Conservation (phyloP, 2,113 vertebrate genomes). For the Lamprotornis superbus region DNA sequence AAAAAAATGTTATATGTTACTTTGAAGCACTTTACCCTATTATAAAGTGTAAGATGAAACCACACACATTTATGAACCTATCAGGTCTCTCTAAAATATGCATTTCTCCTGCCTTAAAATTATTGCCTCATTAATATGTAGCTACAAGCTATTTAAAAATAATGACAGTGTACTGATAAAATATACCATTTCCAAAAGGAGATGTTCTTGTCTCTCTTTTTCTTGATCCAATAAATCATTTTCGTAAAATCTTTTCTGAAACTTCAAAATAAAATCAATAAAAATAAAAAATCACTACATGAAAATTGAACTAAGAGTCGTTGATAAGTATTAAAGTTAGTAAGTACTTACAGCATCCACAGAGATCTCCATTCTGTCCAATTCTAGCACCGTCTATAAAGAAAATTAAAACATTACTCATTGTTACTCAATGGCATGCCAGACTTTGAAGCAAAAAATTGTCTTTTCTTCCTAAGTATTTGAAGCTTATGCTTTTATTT, state of each 20-base stretch:
- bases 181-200: slow-evolving; percentile 91
- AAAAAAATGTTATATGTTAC: not conserved
- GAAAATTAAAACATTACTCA: slow-evolving; percentile 9
- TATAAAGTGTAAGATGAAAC: not conserved
- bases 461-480: not conserved
- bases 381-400: slow-evolving; percentile 86
- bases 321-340: not conserved
- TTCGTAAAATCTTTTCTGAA: slow-evolving; percentile 87
- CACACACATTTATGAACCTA: not conserved
- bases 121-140: not conserved
- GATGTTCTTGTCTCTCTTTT: slow-evolving; percentile 89
- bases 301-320: slow-evolving; percentile 54
- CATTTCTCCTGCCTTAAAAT: not conserved
- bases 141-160: not conserved
- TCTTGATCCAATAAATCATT: slow-evolving; percentile 89
- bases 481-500: not conserved
- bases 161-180: slow-evolving; percentile 4
- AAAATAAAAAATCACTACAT: slow-evolving; percentile 19
- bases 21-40: not conserved
- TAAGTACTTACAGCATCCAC: slow-evolving; percentile 77
- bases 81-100: not conserved
- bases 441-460: not conserved
- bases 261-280: slow-evolving; percentile 72
- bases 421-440: not conserved
- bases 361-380: slow-evolving; percentile 93